Percentiles rank a stretch among this genome's conserved stretches.
phyloP scores from a whole-genome alignment of 2,797 vertebrate genomes.

The Spinus pinus region DNA sequence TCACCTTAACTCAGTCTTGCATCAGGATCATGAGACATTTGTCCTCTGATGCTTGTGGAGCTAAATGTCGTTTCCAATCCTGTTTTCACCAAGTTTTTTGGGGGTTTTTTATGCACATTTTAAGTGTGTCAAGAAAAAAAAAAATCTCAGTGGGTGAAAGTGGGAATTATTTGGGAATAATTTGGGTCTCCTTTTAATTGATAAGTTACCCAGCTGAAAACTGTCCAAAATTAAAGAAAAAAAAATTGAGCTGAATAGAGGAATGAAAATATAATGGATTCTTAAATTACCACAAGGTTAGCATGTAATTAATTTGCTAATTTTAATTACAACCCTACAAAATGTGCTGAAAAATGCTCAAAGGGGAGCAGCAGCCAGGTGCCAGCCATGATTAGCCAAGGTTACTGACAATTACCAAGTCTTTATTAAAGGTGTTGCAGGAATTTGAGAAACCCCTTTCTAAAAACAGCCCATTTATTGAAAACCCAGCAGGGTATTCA shows the following conservation, averaged over 20 bases:
- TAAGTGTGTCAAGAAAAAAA: not conserved
- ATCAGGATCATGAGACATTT: not conserved
- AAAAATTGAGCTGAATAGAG: not conserved
- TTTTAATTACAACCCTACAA: constrained; percentile 41
- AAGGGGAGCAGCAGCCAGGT: constrained; percentile 19
- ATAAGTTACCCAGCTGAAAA: constrained; percentile 15
- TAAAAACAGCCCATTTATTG: not conserved
- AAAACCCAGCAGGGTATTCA: not conserved
- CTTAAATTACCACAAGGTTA: constrained; percentile 50
- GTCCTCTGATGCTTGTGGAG: not conserved
- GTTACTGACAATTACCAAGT: constrained; percentile 33
- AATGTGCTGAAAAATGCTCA: constrained; percentile 9
- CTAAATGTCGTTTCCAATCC: not conserved
- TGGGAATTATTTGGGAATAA: not conserved
- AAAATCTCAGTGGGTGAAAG: not conserved
- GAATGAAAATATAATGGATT: constrained; percentile 32
- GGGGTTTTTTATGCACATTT: not conserved
- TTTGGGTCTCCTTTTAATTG: not conserved
- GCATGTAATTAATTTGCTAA: constrained; percentile 57
- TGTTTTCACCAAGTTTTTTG: not conserved
- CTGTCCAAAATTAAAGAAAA: not conserved
- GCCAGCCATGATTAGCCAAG: not conserved
- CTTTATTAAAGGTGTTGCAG: not conserved
- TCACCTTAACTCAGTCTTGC: not conserved
- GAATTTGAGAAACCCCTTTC: not conserved